Evolutionary conservation across 92 coral and sea anemone genomes (phyloP).

Genomic region (Porites lobata): DNA sequence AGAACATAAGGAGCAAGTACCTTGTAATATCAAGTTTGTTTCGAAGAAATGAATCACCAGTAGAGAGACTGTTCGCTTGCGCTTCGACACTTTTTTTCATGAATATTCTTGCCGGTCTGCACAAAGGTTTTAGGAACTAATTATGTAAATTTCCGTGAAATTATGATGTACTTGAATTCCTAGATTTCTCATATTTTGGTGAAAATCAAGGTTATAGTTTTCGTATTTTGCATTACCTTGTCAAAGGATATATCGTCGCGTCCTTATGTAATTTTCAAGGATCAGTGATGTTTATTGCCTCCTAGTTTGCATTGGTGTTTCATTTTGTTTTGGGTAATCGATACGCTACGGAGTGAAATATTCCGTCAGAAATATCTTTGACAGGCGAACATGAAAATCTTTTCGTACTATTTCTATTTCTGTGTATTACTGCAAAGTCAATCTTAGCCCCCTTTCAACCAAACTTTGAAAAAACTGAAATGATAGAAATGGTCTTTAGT

Average conservation of each 20-base stretch:
- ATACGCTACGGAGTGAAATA: neutral
- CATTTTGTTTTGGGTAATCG: neutral
- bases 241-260: neutral
- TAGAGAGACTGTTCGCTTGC: neutral
- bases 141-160: constrained; percentile 36
- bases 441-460: no score
- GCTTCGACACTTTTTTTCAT: neutral
- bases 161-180: constrained; percentile 26
- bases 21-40: neutral
- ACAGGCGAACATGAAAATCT: constrained; percentile 1
- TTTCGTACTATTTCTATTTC: neutral
- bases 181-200: constrained; percentile 21
- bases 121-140: constrained; percentile 21
- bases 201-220: constrained; percentile 19
- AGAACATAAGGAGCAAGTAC: constrained; percentile 41
- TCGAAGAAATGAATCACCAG: neutral
- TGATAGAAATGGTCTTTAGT: no score
- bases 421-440: neutral
- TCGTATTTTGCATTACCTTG: neutral
- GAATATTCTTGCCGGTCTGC: constrained; percentile 34
- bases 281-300: no score
- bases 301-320: neutral
- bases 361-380: constrained; percentile 10
- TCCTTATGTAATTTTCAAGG: neutral
- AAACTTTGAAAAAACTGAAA: no score